These are phyloP conservation scores for Aphodius granarius DNA, from an alignment of 2,888 invertebrate genomes.

Conservation along the genomic window DNA sequence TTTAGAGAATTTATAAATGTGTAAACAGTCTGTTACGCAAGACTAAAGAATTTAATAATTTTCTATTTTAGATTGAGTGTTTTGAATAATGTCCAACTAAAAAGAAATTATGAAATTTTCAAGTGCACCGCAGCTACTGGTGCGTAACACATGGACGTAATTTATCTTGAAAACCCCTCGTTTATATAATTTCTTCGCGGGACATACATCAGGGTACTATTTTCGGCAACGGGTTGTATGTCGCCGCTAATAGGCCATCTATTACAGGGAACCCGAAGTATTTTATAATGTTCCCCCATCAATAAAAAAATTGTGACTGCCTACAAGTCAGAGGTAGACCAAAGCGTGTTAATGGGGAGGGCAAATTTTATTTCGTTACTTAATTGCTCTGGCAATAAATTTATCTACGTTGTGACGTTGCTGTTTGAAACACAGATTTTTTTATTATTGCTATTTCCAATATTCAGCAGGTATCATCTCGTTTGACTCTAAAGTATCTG, in stretches of 20 bases:
- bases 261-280: constrained; percentile 5
- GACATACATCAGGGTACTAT: neutral
- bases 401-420: too few relatives aligned
- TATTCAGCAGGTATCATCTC: too few relatives aligned
- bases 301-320: constrained; percentile 9
- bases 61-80: too few relatives aligned
- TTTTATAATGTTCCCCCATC: constrained; percentile 6
- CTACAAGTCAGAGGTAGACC: neutral
- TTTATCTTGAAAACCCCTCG: constrained; percentile 2
- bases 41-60: too few relatives aligned
- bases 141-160: constrained; percentile 6
- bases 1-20: too few relatives aligned
- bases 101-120: neutral
- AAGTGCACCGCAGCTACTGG: neutral
- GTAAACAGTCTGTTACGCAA: too few relatives aligned
- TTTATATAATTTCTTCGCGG: neutral
- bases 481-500: too few relatives aligned
- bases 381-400: neutral
- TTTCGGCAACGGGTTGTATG: constrained; percentile 9
- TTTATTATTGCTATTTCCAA: too few relatives aligned
- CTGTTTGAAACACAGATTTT: too few relatives aligned
- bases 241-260: constrained; percentile 12
- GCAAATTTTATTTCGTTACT: neutral
- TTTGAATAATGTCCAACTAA: neutral
- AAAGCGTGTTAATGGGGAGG: neutral